These are phyloP conservation scores for Horisme vitalbata DNA, from an alignment of 2,888 invertebrate species.

Conservation along the genomic window DNA sequence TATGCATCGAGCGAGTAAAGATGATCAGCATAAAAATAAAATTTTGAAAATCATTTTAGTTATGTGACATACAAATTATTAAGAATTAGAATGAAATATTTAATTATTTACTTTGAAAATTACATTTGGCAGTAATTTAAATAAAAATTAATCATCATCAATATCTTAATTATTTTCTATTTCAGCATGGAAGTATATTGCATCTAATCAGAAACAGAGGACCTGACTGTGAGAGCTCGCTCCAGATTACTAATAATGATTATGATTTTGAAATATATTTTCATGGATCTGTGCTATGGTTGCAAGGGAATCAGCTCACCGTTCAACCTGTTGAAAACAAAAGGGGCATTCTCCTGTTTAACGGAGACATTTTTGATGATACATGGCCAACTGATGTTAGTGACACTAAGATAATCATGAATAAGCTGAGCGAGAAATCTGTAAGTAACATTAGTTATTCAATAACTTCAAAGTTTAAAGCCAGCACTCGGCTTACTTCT, in stretches of 20 bases:
- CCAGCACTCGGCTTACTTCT: too few species aligned
- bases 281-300: conserved; percentile 89
- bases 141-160: too few species aligned
- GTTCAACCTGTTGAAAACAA: conserved; percentile 86
- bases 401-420: conserved; percentile 81
- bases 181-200: conserved; percentile 64
- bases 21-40: too few species aligned
- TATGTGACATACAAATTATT: too few species aligned
- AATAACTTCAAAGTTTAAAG: too few species aligned
- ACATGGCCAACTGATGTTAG: conserved; percentile 56
- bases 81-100: too few species aligned
- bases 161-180: not conserved
- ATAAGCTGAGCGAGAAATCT: conserved; percentile 46
- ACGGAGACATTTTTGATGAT: conserved; percentile 92
- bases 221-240: conserved; percentile 67
- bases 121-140: too few species aligned
- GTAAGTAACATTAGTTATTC: conserved; percentile 26
- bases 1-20: too few species aligned
- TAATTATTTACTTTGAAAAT: too few species aligned
- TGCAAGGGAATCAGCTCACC: conserved; percentile 87
- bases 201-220: conserved; percentile 80
- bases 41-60: too few species aligned
- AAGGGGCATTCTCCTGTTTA: conserved; percentile 89
- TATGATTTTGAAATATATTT: conserved; percentile 30
- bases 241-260: conserved; percentile 17